Base-by-base conservation (phyloP, 1,140 invertebrate genomes). In the Tetramorium parvispinum region DNA sequence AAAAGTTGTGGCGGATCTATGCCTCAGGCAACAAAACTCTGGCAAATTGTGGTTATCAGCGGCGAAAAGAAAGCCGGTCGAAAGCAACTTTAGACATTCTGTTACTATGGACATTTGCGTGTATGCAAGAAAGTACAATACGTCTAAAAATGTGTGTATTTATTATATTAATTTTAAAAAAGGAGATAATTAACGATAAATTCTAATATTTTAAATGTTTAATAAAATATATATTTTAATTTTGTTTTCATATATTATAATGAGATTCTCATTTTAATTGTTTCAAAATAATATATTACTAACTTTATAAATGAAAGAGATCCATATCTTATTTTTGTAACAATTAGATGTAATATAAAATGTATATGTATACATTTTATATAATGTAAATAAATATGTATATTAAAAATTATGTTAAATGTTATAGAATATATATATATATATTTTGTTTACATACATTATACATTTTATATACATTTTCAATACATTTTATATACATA, bases 11-110 rank as follows among this genome's bases (percentile, higher is more conserved):
- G 65, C 27, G 59, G 27, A 43, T 71, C 57, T 24, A 71, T 32
- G 57, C 66, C 40, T n/a, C 13, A 0, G n/a, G 21, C 66, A 68
- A 79, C 81, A 63, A 78, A 76, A 79, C 53, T 46, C 32, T 8
- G 16, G 49, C 18, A 61, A 27, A 70, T 55, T 43, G 76, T 81
- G 55, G n/a, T 77, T 77, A 88, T 89, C 81, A 76, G 6, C 16
- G 7, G 16, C 4, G 18, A 55, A 53, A 83, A 59, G 40, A 63
- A 57, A 24, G 8, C 43, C 46, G 13, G 16, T 46, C 21, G 0
- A 76, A 32, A 27, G 13, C 5, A 18, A 85, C 51, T 51, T 24
- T 16, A 55, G 32, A 83, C 16, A 21, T 37, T 76, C 5, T 21
- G 24, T 49, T 83, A 16, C 1, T 16, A 27, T n/a, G 61, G 1